A percentile compares a stretch with the other conserved stretches of the same genome.
Evolutionary conservation across 2,113 vertebrate genomes (phyloP).

Genomic region (Engraulis encrasicolus): DNA sequence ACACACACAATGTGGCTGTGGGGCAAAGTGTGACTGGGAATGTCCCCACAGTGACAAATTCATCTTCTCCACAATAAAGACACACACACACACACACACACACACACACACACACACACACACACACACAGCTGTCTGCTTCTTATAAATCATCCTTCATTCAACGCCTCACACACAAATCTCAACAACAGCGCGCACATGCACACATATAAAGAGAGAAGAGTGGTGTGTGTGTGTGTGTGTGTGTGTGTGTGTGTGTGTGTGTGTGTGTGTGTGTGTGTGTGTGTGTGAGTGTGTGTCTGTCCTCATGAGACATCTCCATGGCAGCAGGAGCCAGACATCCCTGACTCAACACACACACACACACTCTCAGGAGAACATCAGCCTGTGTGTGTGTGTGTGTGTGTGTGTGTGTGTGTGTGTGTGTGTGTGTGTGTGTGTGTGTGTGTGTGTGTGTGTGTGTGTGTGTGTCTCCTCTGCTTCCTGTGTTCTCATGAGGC

Average conservation of each 20-base stretch:
- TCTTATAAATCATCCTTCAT: background rate
- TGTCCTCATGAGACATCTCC: background rate
- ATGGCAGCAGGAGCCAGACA: background rate
- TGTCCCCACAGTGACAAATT: background rate
- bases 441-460: too few relatives aligned
- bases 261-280: too few relatives aligned
- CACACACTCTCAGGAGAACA: background rate
- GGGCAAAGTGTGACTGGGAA: background rate
- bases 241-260: too few relatives aligned
- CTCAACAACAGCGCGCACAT: constrained; percentile 21
- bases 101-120: constrained; percentile 28
- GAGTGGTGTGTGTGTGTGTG: background rate
- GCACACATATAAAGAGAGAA: constrained; percentile 20
- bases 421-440: too few relatives aligned
- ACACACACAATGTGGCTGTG: background rate
- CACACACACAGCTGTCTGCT: constrained; percentile 16
- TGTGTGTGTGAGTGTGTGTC: too few relatives aligned
- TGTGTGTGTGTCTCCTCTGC: background rate
- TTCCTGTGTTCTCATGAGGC: background rate
- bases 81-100: background rate
- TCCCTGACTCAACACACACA: too few relatives aligned
- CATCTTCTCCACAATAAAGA: background rate
- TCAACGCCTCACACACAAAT: background rate
- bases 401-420: too few relatives aligned
- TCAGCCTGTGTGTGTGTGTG: background rate